These are phyloP conservation scores for Tapera naevia DNA, from an alignment of 2,797 vertebrate species.

Conservation along the genomic window DNA sequence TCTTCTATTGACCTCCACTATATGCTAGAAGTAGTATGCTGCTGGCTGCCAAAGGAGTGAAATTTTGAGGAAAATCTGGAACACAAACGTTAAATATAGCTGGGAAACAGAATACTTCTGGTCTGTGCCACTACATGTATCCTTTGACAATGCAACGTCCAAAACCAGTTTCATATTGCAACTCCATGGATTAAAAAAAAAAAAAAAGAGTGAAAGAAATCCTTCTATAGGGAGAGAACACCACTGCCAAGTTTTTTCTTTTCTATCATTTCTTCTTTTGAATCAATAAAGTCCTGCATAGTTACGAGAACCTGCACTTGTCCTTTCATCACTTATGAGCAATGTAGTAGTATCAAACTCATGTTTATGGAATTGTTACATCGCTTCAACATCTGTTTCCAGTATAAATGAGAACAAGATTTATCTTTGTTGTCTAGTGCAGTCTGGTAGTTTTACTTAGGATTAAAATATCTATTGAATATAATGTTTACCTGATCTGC, in stretches of 20 bases:
- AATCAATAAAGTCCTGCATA: not conserved
- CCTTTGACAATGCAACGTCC: fast-evolving
- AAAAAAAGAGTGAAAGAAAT: not conserved
- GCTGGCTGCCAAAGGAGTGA: not conserved
- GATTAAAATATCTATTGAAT: not conserved
- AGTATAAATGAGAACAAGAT: not conserved
- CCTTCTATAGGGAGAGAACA: not conserved
- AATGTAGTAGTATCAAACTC: slow-evolving; percentile 10
- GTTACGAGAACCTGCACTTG: slow-evolving; percentile 13
- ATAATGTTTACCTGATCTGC: not conserved
- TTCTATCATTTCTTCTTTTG: not conserved
- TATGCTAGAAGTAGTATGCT: not conserved
- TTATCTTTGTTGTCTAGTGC: not conserved
- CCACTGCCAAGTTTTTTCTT: not conserved
- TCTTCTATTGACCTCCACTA: not conserved
- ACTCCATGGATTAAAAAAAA: too few relatives aligned
- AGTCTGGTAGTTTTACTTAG: not conserved
- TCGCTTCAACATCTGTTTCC: slow-evolving; percentile 10
- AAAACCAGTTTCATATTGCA: not conserved
- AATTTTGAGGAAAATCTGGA: not conserved
- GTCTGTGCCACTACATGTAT: not conserved
- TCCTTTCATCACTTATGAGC: slow-evolving; percentile 5
- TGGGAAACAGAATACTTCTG: not conserved
- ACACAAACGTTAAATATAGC: not conserved
- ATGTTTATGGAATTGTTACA: not conserved